phyloP scores from a whole-genome alignment of 2,888 invertebrate genomes.

The Amphimallon solstitiale region DNA sequence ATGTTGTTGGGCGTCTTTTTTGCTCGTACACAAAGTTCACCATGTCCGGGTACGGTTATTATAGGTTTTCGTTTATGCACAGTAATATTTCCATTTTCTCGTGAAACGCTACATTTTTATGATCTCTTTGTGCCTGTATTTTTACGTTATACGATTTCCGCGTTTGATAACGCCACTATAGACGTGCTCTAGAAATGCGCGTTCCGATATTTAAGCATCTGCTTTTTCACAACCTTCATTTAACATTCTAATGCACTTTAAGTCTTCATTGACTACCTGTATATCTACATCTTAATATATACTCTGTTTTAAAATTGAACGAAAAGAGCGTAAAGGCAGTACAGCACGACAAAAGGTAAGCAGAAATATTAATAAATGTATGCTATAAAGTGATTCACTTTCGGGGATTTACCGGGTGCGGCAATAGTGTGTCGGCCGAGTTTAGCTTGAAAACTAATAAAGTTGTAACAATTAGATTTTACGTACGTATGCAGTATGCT shows the following conservation, averaged over 20 bases:
- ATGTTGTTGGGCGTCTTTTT: neutral
- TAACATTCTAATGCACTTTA: neutral
- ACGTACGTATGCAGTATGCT: too few relatives aligned
- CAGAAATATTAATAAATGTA: too few relatives aligned
- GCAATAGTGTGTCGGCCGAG: too few relatives aligned
- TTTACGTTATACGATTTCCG: constrained; percentile 29
- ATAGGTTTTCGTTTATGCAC: constrained; percentile 33
- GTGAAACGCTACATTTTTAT: constrained; percentile 22
- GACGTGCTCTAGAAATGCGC: neutral
- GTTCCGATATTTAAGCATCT: neutral
- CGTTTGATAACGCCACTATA: neutral
- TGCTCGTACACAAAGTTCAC: neutral
- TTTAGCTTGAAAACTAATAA: too few relatives aligned
- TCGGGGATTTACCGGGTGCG: too few relatives aligned
- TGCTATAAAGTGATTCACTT: too few relatives aligned
- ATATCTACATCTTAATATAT: neutral
- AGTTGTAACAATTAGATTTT: too few relatives aligned
- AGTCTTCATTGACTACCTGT: constrained; percentile 1
- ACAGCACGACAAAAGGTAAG: too few relatives aligned
- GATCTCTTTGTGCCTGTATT: constrained; percentile 17
- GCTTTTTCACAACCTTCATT: neutral
- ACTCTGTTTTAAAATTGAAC: too few relatives aligned
- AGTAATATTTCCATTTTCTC: constrained; percentile 13
- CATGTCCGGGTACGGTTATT: constrained; percentile 10
- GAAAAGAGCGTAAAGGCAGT: too few relatives aligned